Percentiles rank a stretch among this genome's conserved stretches.
These are phyloP conservation scores for Pseudonaja textilis DNA, from an alignment of 2,113 vertebrate genomes.

Conservation along the genomic window DNA sequence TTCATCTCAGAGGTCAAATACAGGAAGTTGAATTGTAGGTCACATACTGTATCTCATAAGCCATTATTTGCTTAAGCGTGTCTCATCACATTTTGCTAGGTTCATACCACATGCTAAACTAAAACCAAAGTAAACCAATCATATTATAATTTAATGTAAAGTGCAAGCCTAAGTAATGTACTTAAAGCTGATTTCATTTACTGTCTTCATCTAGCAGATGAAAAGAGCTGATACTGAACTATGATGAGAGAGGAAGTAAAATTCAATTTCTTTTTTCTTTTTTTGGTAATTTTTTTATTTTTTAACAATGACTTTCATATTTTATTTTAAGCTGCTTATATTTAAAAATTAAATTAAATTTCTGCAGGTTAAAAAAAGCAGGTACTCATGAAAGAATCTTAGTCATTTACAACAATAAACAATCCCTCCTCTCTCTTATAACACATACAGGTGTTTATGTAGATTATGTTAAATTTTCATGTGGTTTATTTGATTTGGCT, in stretches of 20 bases:
- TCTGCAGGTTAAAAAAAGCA: neutral
- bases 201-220: neutral
- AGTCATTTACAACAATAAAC: neutral
- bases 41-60: neutral
- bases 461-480: neutral
- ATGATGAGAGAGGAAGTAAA: neutral
- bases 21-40: neutral
- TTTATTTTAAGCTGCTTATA: neutral
- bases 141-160: neutral
- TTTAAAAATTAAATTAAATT: conserved; percentile 13
- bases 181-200: neutral
- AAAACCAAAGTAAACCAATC: neutral
- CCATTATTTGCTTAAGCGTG: neutral
- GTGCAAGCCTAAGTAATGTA: neutral
- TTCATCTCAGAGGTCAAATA: neutral
- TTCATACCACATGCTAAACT: neutral
- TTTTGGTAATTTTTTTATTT: too few relatives aligned
- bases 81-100: neutral
- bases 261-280: neutral
- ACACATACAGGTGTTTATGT: neutral
- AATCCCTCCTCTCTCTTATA: neutral
- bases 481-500: neutral
- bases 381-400: neutral
- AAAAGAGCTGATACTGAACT: neutral
- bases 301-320: neutral